These are phyloP conservation scores for Aldabrachelys gigantea DNA, from an alignment of 2,113 vertebrate genomes.

Conservation along the genomic window DNA sequence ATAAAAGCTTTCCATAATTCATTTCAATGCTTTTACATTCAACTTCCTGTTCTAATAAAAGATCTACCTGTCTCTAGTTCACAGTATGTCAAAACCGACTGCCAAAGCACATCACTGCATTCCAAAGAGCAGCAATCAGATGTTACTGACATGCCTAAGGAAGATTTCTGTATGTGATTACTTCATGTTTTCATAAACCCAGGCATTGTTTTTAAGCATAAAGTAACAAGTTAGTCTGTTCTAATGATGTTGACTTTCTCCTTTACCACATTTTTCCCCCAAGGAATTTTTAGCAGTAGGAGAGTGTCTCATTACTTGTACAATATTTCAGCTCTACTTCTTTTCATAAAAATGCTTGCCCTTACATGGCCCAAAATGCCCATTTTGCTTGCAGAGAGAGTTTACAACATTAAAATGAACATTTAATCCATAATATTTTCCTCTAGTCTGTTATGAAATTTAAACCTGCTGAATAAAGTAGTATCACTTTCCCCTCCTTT, in stretches of 20 bases:
- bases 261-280: not conserved
- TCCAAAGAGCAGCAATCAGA: slow-evolving; percentile 12
- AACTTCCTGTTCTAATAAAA: not conserved
- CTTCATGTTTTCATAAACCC: not conserved
- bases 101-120: not conserved
- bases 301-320: not conserved
- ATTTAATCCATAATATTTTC: not conserved
- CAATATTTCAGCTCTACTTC: not conserved
- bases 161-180: not conserved
- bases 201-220: not conserved
- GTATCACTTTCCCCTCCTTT: not conserved
- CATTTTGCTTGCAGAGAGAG: slow-evolving; percentile 6
- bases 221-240: not conserved
- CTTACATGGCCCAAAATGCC: not conserved
- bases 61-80: not conserved
- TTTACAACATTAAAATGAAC: not conserved
- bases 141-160: not conserved
- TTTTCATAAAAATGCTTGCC: not conserved
- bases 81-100: not conserved
- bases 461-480: not conserved
- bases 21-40: slow-evolving; percentile 35
- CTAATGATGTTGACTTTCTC: not conserved
- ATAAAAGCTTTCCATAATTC: not conserved
- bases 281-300: not conserved
- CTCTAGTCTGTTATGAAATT: not conserved